These are phyloP conservation scores for Hofmannophila pseudospretella DNA, from an alignment of 2,888 invertebrate genomes.

Conservation along the genomic window DNA sequence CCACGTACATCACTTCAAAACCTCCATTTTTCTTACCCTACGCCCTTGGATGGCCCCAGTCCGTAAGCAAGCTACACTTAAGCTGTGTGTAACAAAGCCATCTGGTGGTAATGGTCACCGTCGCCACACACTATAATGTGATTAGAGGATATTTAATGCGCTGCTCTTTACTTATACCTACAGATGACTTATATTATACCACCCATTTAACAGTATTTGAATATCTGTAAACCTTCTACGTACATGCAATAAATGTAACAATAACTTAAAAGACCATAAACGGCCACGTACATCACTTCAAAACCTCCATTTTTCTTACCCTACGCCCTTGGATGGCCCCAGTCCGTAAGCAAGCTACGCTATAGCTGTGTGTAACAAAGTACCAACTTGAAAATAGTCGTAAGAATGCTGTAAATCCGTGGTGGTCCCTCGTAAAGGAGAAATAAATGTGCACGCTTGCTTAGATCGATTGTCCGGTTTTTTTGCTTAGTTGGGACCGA, in stretches of 20 bases:
- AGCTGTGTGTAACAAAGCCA: too few species aligned
- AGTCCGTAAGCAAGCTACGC: constrained; percentile 10
- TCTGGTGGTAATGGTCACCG: too few species aligned
- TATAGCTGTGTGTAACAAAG: constrained; percentile 7
- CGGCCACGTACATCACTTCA: constrained; percentile 4
- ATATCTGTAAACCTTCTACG: too few species aligned
- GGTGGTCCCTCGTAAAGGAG: background rate
- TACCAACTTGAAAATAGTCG: constrained; percentile 5
- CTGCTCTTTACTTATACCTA: too few species aligned
- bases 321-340: constrained; percentile 6
- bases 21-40: constrained; percentile 14
- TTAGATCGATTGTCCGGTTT: constrained; percentile 7
- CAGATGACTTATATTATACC: too few species aligned
- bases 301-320: constrained; percentile 14
- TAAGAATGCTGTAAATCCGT: constrained; percentile 10
- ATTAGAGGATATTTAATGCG: too few species aligned
- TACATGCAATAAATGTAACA: too few species aligned
- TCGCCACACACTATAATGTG: too few species aligned
- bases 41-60: constrained; percentile 5
- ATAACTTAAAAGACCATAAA: too few species aligned
- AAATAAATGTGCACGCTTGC: constrained; percentile 6
- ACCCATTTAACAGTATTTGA: too few species aligned
- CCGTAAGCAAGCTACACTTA: constrained; percentile 11
- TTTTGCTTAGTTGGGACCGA: constrained; percentile 4
- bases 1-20: constrained; percentile 4